Evolutionary conservation across 2,888 invertebrate genomes (phyloP).

Genomic region (Melanophora roralis): DNA sequence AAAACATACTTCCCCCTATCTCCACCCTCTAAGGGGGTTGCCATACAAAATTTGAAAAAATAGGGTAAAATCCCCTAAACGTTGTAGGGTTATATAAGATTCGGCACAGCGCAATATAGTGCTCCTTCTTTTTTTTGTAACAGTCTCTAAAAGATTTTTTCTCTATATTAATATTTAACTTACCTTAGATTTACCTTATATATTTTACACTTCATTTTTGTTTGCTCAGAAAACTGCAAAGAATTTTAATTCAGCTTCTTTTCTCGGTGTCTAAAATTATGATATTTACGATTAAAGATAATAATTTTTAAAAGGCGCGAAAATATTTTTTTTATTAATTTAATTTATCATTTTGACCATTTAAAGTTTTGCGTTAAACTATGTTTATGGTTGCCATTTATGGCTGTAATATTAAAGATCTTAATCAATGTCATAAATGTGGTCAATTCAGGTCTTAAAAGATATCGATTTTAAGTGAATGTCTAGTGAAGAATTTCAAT

Average conservation of each 20-base stretch:
- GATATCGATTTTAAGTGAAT: too few relatives aligned
- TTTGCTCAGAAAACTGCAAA: background rate
- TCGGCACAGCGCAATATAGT: too few relatives aligned
- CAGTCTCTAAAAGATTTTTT: background rate
- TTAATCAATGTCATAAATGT: slow-evolving; percentile 6
- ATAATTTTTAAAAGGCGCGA: slow-evolving; percentile 45
- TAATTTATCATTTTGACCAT: slow-evolving; percentile 19
- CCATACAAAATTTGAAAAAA: too few relatives aligned
- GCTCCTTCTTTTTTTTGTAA: too few relatives aligned
- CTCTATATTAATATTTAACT: background rate
- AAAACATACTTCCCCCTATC: too few relatives aligned
- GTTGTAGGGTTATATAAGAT: too few relatives aligned
- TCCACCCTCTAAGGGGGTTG: too few relatives aligned
- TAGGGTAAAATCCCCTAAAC: too few relatives aligned
- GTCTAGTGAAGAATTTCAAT: too few relatives aligned
- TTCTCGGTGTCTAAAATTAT: slow-evolving; percentile 2
- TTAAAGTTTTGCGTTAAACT: slow-evolving; percentile 56
- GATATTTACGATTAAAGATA: slow-evolving; percentile 41
- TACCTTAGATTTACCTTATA: background rate
- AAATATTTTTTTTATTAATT: slow-evolving; percentile 15
- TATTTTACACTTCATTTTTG: background rate
- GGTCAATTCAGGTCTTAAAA: too few relatives aligned
- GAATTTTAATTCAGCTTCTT: background rate
- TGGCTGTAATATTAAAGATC: slow-evolving; percentile 33
- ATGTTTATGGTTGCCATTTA: slow-evolving; percentile 57